These are phyloP conservation scores for Ciconia stormi DNA, from an alignment of 2,113 vertebrate genomes.

Conservation along the genomic window DNA sequence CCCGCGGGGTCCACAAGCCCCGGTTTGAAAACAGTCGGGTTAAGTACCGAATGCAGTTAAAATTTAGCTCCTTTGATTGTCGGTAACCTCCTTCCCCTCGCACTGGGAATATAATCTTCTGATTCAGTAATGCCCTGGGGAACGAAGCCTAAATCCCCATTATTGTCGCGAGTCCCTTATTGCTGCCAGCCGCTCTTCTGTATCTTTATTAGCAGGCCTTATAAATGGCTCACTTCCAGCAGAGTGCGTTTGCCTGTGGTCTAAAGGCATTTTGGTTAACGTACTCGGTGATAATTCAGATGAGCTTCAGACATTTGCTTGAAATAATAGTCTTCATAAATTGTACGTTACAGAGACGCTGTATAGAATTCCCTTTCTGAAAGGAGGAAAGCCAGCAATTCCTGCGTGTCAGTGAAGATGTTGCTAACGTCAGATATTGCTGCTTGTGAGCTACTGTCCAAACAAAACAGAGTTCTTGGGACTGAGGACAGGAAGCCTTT, in stretches of 20 bases:
- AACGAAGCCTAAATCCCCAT: neutral
- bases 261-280: rapidly evolving
- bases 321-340: rapidly evolving
- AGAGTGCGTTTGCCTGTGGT: rapidly evolving
- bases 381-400: rapidly evolving
- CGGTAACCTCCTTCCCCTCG: neutral
- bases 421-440: rapidly evolving
- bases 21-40: too few species aligned
- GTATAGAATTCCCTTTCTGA: neutral
- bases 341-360: rapidly evolving
- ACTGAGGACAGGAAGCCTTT: neutral
- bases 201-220: neutral
- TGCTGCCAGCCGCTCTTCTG: neutral
- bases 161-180: rapidly evolving
- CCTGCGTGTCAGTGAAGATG: neutral
- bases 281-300: rapidly evolving
- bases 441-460: neutral
- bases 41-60: neutral
- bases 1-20: rapidly evolving
- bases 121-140: neutral
- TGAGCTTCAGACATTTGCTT: neutral
- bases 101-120: rapidly evolving
- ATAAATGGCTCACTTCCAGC: rapidly evolving
- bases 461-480: neutral
- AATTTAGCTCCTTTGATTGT: neutral